Conservation (phyloP, 2,113 vertebrate genomes). For the Paraplagusia blochii region DNA sequence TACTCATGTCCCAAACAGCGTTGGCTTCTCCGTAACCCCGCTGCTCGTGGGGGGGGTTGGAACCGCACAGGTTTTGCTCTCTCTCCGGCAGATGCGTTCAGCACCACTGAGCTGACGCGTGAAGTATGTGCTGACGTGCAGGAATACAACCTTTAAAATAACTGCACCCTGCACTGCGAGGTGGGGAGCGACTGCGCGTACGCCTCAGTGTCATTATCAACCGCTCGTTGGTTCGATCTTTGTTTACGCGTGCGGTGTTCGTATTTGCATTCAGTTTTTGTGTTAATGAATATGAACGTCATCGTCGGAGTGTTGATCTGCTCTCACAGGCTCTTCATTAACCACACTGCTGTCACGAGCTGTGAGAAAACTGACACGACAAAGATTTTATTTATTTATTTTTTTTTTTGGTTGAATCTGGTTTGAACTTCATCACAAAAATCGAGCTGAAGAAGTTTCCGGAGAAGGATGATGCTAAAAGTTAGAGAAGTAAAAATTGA, state of each 20-base stretch:
- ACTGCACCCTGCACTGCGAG: slow-evolving; percentile 22
- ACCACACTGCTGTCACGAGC: slow-evolving; percentile 19
- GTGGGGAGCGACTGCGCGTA: slow-evolving; percentile 5
- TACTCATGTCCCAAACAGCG: slow-evolving; percentile 41
- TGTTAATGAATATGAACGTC: slow-evolving; percentile 61
- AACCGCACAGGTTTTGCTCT: slow-evolving; percentile 16
- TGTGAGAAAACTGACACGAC: slow-evolving; percentile 2
- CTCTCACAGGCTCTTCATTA: slow-evolving; percentile 38
- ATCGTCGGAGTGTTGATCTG: slow-evolving; percentile 49
- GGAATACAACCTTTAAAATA: slow-evolving; percentile 23
- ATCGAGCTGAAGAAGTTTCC: too few species aligned
- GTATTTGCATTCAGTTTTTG: slow-evolving; percentile 45
- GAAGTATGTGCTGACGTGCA: slow-evolving; percentile 44
- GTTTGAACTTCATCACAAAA: too few species aligned
- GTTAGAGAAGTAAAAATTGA: too few species aligned
- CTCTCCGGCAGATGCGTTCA: slow-evolving; percentile 2
- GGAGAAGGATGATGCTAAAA: too few species aligned
- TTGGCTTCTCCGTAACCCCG: slow-evolving; percentile 35
- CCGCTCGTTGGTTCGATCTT: slow-evolving; percentile 39
- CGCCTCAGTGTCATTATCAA: slow-evolving; percentile 1
- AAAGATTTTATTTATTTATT: too few species aligned
- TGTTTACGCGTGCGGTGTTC: slow-evolving; percentile 47
- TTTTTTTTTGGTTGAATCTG: neutral
- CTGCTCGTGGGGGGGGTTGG: slow-evolving; percentile 39
- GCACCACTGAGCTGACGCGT: slow-evolving; percentile 43